Evolutionary conservation across 2,888 invertebrate genomes (phyloP).

Genomic region (Malthinus seriepunctatus): DNA sequence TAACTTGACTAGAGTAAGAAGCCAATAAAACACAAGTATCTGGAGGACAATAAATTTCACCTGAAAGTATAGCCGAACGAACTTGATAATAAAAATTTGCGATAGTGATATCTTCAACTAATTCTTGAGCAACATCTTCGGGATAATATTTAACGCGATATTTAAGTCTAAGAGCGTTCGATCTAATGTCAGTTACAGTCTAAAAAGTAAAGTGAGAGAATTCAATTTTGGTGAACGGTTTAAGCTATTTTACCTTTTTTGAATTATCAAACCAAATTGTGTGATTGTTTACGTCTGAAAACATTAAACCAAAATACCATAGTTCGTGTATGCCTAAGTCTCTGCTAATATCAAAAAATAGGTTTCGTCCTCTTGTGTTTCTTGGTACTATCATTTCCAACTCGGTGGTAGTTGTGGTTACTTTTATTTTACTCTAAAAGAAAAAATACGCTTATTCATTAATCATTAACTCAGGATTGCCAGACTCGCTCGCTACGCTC

Average conservation of each 20-base stretch:
- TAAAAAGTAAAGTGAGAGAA: slow-evolving; percentile 27
- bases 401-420: slow-evolving; percentile 47
- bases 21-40: slow-evolving; percentile 97
- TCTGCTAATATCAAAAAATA: slow-evolving; percentile 47
- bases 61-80: slow-evolving; percentile 92
- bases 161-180: slow-evolving; percentile 38
- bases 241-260: slow-evolving; percentile 43
- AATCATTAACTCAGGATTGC: not conserved
- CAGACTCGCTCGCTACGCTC: no score
- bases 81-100: slow-evolving; percentile 91
- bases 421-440: slow-evolving; percentile 35
- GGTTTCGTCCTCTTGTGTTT: slow-evolving; percentile 41
- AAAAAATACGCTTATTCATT: not conserved
- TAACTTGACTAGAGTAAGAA: slow-evolving; percentile 96
- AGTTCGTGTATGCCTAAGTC: slow-evolving; percentile 48
- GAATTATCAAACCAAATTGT: slow-evolving; percentile 50
- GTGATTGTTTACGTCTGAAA: slow-evolving; percentile 40
- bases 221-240: not conserved
- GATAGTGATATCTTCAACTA: slow-evolving; percentile 98
- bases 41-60: slow-evolving; percentile 98
- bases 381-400: slow-evolving; percentile 45
- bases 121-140: slow-evolving; percentile 97
- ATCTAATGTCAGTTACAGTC: slow-evolving; percentile 42
- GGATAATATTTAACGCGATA: slow-evolving; percentile 97
- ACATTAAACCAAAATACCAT: slow-evolving; percentile 52